These are phyloP conservation scores for Thalpophila matura DNA, from an alignment of 2,888 invertebrate species.

Conservation along the genomic window DNA sequence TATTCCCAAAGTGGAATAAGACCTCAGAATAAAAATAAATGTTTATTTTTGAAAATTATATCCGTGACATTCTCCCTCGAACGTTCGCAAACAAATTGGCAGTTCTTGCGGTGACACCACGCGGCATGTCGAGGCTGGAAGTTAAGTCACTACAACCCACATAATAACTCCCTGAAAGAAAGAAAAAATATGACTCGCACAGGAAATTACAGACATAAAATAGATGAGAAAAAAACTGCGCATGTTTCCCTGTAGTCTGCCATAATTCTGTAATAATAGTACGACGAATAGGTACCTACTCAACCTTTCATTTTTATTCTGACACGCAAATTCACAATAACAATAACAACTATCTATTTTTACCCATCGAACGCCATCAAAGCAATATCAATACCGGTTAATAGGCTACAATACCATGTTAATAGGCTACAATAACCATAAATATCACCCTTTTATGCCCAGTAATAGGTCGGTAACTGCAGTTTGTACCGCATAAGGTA, in stretches of 20 bases:
- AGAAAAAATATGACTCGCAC: background rate
- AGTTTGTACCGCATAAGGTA: conserved; percentile 42
- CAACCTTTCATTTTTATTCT: conserved; percentile 8
- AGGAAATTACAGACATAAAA: too few relatives aligned
- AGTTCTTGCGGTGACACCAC: too few relatives aligned
- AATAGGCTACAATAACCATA: conserved; percentile 67
- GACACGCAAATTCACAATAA: conserved; percentile 55
- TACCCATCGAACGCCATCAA: conserved; percentile 58
- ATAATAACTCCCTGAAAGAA: conserved; percentile 1
- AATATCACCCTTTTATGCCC: conserved; percentile 68
- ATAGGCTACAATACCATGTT: conserved; percentile 65
- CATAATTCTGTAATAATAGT: conserved; percentile 16
- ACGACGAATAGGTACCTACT: background rate
- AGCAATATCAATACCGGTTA: conserved; percentile 64
- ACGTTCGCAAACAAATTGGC: too few relatives aligned
- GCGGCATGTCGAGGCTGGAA: too few relatives aligned
- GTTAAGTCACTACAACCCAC: background rate
- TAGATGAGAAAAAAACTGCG: too few relatives aligned
- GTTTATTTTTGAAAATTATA: too few relatives aligned
- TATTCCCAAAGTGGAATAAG: too few relatives aligned
- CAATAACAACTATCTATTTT: conserved; percentile 51
- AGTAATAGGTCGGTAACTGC: conserved; percentile 60
- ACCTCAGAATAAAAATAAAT: too few relatives aligned
- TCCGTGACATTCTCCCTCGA: too few relatives aligned
- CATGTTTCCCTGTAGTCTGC: too few relatives aligned